These are phyloP conservation scores for Trachelus iudaicus DNA, from an alignment of 2,888 invertebrate genomes.

Conservation along the genomic window DNA sequence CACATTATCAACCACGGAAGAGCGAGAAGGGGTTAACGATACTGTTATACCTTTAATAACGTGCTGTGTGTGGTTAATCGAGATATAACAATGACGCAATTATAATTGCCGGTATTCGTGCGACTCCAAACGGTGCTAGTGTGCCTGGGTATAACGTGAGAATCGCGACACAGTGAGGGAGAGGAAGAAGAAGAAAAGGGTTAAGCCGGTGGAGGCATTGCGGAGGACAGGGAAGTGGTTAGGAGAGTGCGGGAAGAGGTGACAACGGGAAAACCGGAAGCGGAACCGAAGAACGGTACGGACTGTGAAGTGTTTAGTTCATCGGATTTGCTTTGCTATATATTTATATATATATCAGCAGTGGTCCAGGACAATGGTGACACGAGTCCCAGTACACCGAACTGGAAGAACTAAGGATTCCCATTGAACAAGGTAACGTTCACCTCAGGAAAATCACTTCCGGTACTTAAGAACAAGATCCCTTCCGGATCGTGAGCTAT, in stretches of 20 bases:
- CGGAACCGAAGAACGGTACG: background rate
- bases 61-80: background rate
- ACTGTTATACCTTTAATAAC: background rate
- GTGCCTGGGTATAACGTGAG: background rate
- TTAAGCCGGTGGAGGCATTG: background rate
- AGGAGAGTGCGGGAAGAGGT: background rate
- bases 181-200: background rate
- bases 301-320: constrained; percentile 2
- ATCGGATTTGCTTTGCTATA: background rate
- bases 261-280: background rate
- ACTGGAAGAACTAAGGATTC: constrained; percentile 2
- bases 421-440: constrained; percentile 1
- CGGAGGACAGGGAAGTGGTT: background rate
- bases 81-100: background rate
- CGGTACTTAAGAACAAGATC: background rate
- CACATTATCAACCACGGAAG: background rate
- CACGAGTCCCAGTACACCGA: background rate
- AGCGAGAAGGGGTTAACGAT: background rate
- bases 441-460: background rate
- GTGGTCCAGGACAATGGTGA: constrained; percentile 1
- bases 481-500: background rate
- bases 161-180: background rate
- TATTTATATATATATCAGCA: background rate
- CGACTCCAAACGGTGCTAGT: background rate
- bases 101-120: background rate